A percentile compares a stretch with the other conserved stretches of the same genome.
These are phyloP conservation scores for Isoperla grammatica DNA, from an alignment of 2,888 invertebrate species.

Conservation along the genomic window DNA sequence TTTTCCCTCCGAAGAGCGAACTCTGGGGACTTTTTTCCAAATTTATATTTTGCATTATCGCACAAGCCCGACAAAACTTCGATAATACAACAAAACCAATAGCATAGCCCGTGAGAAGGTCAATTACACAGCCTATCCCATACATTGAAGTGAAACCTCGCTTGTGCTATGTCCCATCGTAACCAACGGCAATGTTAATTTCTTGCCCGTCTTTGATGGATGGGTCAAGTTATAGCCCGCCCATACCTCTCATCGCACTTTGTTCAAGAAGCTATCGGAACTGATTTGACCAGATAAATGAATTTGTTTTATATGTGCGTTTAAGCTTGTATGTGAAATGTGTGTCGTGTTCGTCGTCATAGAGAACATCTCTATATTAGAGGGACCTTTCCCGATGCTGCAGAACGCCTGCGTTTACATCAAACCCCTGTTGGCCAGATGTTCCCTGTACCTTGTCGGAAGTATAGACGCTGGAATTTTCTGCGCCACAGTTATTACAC, in stretches of 20 bases:
- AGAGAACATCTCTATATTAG: background rate
- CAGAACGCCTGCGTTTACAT: background rate
- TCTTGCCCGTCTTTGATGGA: background rate
- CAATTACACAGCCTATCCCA: conserved; percentile 29
- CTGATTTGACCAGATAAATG: background rate
- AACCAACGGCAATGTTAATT: background rate
- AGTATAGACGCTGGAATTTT: background rate
- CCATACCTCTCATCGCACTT: background rate
- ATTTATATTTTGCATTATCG: too few species aligned
- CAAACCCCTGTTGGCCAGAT: too few species aligned
- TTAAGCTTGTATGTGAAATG: background rate
- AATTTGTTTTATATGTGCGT: background rate
- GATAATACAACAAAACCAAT: too few species aligned
- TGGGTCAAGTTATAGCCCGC: background rate
- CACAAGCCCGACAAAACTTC: too few species aligned
- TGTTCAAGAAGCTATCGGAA: background rate
- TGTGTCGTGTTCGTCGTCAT: too few species aligned
- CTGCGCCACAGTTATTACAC: background rate
- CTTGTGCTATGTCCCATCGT: conserved; percentile 30
- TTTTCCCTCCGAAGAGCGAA: too few species aligned
- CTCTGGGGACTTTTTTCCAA: too few species aligned
- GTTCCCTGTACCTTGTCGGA: too few species aligned
- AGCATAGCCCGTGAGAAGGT: background rate
- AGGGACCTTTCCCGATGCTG: background rate
- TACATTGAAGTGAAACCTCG: conserved; percentile 30